Conservation (phyloP, 1,140 invertebrate species). For the Tribolium castaneum region DNA sequence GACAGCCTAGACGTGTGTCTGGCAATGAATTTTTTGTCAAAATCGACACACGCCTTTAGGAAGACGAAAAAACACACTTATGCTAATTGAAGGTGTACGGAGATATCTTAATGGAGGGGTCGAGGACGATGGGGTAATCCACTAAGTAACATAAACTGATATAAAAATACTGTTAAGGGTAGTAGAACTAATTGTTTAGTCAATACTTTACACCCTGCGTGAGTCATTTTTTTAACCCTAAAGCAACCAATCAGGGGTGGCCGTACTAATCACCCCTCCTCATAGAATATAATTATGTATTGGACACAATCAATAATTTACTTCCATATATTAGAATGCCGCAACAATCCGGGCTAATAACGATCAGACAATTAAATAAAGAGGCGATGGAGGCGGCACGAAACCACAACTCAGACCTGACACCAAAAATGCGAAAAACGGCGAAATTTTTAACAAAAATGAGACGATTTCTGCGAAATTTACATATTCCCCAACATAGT, state of each 20-base stretch:
- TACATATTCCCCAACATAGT: no score
- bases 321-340: constrained; percentile 57
- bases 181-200: constrained; percentile 65
- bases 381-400: neutral
- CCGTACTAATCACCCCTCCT: constrained; percentile 63
- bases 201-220: constrained; percentile 66
- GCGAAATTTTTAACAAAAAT: no score
- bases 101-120: constrained; percentile 1
- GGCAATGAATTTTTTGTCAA: neutral
- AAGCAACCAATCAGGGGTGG: constrained; percentile 62
- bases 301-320: constrained; percentile 64
- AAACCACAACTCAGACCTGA: neutral
- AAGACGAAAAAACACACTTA: constrained; percentile 25
- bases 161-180: constrained; percentile 45
- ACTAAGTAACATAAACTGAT: constrained; percentile 30
- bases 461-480: no score
- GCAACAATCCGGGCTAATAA: constrained; percentile 26
- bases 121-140: neutral
- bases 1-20: neutral
- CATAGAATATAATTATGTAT: constrained; percentile 64
- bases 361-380: constrained; percentile 34
- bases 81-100: constrained; percentile 8
- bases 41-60: neutral
- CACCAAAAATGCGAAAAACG: neutral
- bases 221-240: constrained; percentile 65